Evolutionary conservation across 2,113 vertebrate genomes (phyloP), one percentile per base, ranked within the genome.

Genomic region (Eupsittula cactorum): DNA sequence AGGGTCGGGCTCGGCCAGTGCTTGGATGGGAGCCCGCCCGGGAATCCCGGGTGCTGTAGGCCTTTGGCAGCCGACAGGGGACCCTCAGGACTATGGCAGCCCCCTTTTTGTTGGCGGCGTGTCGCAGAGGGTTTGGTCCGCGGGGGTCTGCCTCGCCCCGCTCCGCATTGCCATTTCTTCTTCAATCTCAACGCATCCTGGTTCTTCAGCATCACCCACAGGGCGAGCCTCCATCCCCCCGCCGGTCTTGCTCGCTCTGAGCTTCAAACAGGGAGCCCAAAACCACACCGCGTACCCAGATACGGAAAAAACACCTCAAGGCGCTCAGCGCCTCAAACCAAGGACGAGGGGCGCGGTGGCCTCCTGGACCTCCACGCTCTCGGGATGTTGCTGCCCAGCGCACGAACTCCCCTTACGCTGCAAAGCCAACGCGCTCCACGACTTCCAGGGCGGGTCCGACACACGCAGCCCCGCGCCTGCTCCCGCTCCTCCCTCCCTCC

Each of bases 391-490:
- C 63, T 1, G 2, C 76, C 7, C 31, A 5, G 31, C 4, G 4
- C 50, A 16, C 10, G 52, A 28, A 37, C 16, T 2, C 31, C 9
- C 11, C 6, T 10, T 5, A 9, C 3, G 57, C 14, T 13, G 37
- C 4, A 10, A 18, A 42, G 31, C 16, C 39, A 13, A 19, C 37
- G 9, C 4, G 25, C 16, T 4, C 16, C 19, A 4, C 1, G 47
- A 4, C n/a, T 6, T 3, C 53, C n/a, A 33, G 28, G 16, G 23
- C 42, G 6, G 10, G 16, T 3, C 41, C 21, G 7, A 57, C 16
- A 28, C 50, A 4, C 5, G 2, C 19, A 44, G 4, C 25, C 31
- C 49, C 1, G 10, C 3, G 37, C 37, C 37, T 2, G 17, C 8
- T 4, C 44, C 20, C 35, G 2, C 5, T 4, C 47, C 37, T 11